phyloP scores from a whole-genome alignment of 2,113 vertebrate genomes.

The Sorex araneus region DNA sequence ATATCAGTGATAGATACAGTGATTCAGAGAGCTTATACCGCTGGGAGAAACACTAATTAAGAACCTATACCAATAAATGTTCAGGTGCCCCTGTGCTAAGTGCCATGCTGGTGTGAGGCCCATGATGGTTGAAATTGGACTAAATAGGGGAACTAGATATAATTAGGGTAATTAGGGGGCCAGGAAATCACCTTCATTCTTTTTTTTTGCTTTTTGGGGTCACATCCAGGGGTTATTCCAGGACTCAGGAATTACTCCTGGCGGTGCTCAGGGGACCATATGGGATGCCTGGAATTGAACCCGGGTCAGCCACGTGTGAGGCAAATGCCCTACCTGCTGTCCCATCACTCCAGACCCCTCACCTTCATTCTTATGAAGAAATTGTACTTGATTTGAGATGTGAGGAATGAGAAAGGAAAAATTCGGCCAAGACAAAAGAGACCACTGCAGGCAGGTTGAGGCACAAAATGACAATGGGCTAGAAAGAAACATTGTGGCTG shows the following conservation, averaged over 20 bases:
- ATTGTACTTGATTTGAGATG: neutral
- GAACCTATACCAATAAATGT: neutral
- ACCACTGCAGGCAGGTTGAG: neutral
- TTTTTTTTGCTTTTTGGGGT: too few species aligned
- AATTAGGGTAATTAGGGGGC: neutral
- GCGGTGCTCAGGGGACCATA: too few species aligned
- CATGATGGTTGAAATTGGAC: neutral
- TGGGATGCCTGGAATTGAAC: too few species aligned
- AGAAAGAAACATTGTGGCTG: neutral
- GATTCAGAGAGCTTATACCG: neutral
- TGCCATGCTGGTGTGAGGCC: neutral
- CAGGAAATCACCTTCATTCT: neutral
- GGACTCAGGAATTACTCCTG: too few species aligned
- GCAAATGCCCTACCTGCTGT: too few species aligned
- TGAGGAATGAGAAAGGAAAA: neutral
- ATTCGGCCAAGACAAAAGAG: neutral
- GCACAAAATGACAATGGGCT: neutral
- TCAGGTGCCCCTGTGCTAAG: neutral
- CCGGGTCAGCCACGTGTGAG: too few species aligned
- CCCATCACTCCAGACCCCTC: too few species aligned
- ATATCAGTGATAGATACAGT: too few species aligned
- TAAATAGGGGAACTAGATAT: neutral
- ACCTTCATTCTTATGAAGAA: slow-evolving; percentile 18
- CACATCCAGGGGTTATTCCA: too few species aligned
- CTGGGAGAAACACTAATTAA: neutral